These are phyloP conservation scores for Picus viridis DNA, from an alignment of 2,797 vertebrate species.

Conservation along the genomic window DNA sequence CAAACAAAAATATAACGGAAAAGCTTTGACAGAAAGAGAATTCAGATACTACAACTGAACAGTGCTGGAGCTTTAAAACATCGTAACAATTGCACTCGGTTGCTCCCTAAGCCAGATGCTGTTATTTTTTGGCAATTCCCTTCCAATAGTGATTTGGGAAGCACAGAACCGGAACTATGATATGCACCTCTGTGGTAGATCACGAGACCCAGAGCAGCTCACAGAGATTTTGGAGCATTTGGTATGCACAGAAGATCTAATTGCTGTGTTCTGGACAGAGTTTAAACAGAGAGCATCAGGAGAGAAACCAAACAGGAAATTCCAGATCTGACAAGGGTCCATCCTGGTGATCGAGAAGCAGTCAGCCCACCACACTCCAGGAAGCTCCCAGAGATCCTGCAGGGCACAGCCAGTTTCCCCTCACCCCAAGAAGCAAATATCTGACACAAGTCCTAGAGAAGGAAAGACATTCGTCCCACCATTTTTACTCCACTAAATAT, in stretches of 20 bases:
- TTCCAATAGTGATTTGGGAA: neutral
- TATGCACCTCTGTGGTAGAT: rapidly evolving
- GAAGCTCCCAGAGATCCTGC: neutral
- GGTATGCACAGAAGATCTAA: neutral
- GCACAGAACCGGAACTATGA: neutral
- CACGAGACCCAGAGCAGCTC: neutral
- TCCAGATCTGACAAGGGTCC: constrained; percentile 47
- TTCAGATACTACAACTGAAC: neutral
- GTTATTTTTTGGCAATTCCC: neutral
- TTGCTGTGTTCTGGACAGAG: constrained; percentile 28
- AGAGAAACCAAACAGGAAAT: constrained; percentile 67
- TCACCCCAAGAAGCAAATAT: rapidly evolving
- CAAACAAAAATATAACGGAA: neutral
- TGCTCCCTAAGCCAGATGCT: neutral
- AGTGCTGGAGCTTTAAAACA: neutral
- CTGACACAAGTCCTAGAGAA: neutral
- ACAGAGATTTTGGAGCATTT: rapidly evolving
- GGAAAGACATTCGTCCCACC: neutral
- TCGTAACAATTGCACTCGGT: neutral
- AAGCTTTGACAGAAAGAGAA: neutral
- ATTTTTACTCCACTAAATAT: neutral
- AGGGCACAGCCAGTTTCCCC: neutral
- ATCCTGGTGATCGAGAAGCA: neutral
- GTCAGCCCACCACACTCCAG: neutral
- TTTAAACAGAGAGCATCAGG: neutral